A percentile compares a stretch with the other conserved stretches of the same genome.
phyloP scores from a whole-genome alignment of 2,113 vertebrate species.

The Chlamydotis undulata region DNA sequence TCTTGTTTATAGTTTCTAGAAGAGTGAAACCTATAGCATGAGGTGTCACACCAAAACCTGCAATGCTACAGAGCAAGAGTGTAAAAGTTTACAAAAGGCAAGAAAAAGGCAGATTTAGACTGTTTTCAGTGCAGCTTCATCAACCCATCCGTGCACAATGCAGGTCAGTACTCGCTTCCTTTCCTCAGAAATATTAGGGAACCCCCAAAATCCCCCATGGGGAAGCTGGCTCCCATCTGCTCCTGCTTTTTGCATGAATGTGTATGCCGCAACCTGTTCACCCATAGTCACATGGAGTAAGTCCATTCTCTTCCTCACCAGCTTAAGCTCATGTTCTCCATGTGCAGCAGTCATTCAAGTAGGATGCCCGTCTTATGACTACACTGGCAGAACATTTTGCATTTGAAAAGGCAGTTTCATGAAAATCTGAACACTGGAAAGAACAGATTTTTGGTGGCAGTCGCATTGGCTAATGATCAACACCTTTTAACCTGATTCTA shows the following conservation, averaged over 20 bases:
- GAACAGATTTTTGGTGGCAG: not conserved
- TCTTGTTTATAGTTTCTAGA: not conserved
- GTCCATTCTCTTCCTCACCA: not conserved
- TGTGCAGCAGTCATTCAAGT: accelerated
- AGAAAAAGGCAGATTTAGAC: not conserved
- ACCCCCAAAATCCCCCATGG: not conserved
- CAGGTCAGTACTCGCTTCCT: not conserved
- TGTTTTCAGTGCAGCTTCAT: not conserved
- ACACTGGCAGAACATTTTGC: too few species aligned
- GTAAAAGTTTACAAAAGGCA: not conserved
- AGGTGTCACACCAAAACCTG: not conserved
- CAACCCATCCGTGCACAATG: not conserved
- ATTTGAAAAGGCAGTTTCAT: not conserved
- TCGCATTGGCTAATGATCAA: accelerated
- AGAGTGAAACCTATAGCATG: not conserved
- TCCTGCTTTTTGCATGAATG: not conserved
- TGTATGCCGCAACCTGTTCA: not conserved
- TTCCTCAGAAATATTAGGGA: not conserved
- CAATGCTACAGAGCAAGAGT: not conserved
- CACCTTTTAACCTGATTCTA: not conserved
- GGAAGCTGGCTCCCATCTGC: not conserved
- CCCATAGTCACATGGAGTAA: not conserved
- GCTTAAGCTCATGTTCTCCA: accelerated
- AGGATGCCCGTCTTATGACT: not conserved
- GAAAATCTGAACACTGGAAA: not conserved